Percentiles rank a stretch among this genome's conserved stretches.
Conservation (phyloP, 1,140 invertebrate species). For the Aphaenogaster rudis region DNA sequence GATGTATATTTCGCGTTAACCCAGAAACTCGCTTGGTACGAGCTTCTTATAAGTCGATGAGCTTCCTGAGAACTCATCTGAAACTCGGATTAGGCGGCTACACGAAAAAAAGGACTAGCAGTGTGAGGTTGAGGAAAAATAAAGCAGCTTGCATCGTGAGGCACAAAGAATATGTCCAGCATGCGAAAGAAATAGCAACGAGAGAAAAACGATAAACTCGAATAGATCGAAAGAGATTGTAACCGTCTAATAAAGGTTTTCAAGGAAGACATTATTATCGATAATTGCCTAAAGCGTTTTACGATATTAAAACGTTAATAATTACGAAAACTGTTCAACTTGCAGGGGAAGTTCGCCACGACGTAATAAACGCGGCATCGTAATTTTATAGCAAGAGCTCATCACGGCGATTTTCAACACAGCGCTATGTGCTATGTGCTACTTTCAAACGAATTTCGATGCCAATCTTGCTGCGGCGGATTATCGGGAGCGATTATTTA, state of each 20-base stretch:
- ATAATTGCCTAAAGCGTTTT: constrained; percentile 15
- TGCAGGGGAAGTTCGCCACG: neutral
- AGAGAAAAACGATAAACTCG: constrained; percentile 8
- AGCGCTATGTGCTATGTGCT: neutral
- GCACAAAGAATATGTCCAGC: neutral
- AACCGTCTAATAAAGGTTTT: constrained; percentile 50
- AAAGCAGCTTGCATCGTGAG: neutral
- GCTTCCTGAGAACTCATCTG: constrained; percentile 83
- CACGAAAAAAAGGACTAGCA: constrained; percentile 17
- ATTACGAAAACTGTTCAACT: constrained; percentile 53
- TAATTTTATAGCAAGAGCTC: constrained; percentile 31
- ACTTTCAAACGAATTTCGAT: constrained; percentile 30
- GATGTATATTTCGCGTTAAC: constrained; percentile 78
- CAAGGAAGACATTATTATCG: neutral
- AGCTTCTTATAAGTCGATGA: constrained; percentile 84
- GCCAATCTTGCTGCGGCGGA: constrained; percentile 35
- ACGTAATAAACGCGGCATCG: constrained; percentile 23
- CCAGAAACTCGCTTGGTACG: constrained; percentile 79
- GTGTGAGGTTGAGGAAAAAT: constrained; percentile 30
- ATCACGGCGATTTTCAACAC: constrained; percentile 10
- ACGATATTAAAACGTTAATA: constrained; percentile 18
- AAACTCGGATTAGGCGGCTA: constrained; percentile 83
- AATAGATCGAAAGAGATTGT: neutral
- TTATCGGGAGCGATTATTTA: constrained; percentile 46
- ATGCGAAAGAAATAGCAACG: constrained; percentile 3